Base-by-base conservation (phyloP, 2,888 invertebrate genomes). In the Anarsia innoxiella region DNA sequence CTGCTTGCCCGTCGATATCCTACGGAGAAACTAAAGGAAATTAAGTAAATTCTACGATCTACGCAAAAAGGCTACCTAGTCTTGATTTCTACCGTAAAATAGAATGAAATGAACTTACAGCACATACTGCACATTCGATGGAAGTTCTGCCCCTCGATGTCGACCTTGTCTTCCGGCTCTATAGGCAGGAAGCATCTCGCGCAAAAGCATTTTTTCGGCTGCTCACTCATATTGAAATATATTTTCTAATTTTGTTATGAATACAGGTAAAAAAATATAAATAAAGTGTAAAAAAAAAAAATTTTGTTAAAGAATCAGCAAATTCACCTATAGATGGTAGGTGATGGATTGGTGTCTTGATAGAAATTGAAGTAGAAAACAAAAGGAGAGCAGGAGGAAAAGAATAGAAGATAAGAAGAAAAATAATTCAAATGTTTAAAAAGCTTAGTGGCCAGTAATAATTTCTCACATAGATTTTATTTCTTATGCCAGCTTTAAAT, bases 101-200 rank as follows among this genome's bases (percentile, higher is more conserved):
- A n/a, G n/a, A n/a, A n/a, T n/a, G n/a, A n/a, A n/a, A n/a, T 12
- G n/a, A 26, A 75, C 83, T 79, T 53, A 83, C 83, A 83, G 42
- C 83, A 83, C 58, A 64, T 74, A 45, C 80, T 70, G 46, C 83
- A 84, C 25, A 66, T 53, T 39, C 60, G 66, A 39, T 84, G 83
- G 44, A 80, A 84, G 44, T 67, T 70, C 34, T 83, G 80, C 12
- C 73, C 76, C 37, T 74, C 79, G 5, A 83, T 66, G 33, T 75
- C 74, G 3, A 83, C 70, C 49, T 54, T 69, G 27, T 84, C 82
- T 19, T 70, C 68, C 1, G 58, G 37, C 1, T 73, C 72, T 8
- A 84, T 53, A 0, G 79, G 73, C 16, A 70, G 56, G 47, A 83
- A 83, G 52, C 83, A 84, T 53, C 79, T 60, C 29, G 80, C 64